Conservation (phyloP, 2,113 vertebrate genomes). For the Equus quagga region DNA sequence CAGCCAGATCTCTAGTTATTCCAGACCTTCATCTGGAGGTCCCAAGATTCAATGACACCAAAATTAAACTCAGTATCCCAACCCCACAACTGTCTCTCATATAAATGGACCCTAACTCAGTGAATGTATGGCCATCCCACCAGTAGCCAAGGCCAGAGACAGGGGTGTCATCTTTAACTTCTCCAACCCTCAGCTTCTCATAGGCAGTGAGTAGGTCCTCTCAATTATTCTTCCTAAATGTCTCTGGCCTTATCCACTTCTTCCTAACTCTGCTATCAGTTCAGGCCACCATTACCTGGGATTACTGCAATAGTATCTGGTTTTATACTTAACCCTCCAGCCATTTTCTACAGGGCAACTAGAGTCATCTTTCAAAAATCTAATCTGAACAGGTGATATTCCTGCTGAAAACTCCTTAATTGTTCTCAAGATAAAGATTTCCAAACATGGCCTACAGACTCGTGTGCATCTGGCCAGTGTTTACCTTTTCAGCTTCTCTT, state of each 20-base stretch:
- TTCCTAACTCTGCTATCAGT: neutral
- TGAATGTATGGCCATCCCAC: neutral
- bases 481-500: slow-evolving; percentile 5
- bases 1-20: slow-evolving; percentile 15
- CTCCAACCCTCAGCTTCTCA: neutral
- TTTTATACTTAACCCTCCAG: neutral
- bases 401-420: neutral
- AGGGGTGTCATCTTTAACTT: neutral
- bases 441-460: neutral
- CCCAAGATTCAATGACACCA: neutral
- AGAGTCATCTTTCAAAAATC: slow-evolving; percentile 1
- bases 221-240: neutral
- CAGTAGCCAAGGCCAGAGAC: neutral
- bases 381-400: neutral
- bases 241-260: neutral
- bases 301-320: neutral
- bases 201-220: neutral
- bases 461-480: neutral
- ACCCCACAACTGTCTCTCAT: neutral
- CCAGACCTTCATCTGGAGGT: neutral
- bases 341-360: neutral
- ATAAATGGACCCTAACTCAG: neutral
- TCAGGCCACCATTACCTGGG: neutral
- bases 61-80: slow-evolving; percentile 20
- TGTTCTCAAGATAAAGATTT: slow-evolving; percentile 46